phyloP scores from a whole-genome alignment of 2,888 invertebrate genomes.

The Meliscaeva auricollis region DNA sequence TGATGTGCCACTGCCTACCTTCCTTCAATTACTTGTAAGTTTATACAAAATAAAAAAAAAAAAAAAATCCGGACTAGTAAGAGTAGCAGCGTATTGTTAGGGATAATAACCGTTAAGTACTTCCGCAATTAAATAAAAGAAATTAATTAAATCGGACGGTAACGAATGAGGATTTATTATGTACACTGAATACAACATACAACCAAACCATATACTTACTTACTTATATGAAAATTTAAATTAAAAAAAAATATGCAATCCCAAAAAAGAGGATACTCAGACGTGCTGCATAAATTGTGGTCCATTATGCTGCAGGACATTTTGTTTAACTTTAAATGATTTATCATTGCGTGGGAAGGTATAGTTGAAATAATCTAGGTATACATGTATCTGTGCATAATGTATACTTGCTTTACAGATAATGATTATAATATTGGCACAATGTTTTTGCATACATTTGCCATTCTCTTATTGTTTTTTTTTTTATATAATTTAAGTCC shows the following conservation, averaged over 20 bases:
- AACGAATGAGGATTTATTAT: constrained; percentile 36
- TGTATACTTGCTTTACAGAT: too few species aligned
- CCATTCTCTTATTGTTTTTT: too few species aligned
- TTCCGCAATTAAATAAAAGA: constrained; percentile 63
- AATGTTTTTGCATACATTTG: too few species aligned
- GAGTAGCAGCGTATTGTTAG: constrained; percentile 8
- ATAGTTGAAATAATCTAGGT: too few species aligned
- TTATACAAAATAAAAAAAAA: constrained; percentile 13
- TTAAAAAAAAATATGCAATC: background rate
- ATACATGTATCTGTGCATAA: too few species aligned
- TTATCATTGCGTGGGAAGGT: too few species aligned
- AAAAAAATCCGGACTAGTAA: background rate
- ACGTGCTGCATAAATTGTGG: background rate
- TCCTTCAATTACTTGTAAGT: background rate
- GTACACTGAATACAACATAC: too few species aligned
- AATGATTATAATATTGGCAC: too few species aligned
- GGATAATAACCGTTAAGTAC: constrained; percentile 44
- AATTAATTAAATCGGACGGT: constrained; percentile 62
- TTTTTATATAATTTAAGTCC: too few species aligned
- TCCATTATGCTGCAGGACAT: background rate
- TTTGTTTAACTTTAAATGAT: background rate
- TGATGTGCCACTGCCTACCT: background rate
- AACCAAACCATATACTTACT: too few species aligned
- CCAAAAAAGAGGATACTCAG: background rate
- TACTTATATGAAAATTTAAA: too few species aligned